A percentile compares a stretch with the other conserved stretches of the same genome.
phyloP scores from a whole-genome alignment of 2,888 invertebrate genomes.

The Drosophila koepferae region DNA sequence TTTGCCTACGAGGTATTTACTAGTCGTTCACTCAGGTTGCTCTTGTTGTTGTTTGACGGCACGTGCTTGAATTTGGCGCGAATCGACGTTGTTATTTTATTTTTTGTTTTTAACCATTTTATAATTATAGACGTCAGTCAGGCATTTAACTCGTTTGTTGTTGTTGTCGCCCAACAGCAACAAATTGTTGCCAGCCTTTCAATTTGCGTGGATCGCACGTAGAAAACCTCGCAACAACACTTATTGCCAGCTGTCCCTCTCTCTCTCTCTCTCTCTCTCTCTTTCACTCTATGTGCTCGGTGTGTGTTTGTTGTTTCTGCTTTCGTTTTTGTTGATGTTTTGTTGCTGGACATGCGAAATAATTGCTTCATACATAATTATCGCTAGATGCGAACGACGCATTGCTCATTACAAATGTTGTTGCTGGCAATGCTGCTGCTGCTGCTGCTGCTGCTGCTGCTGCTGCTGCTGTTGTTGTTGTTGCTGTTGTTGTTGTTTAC shows the following conservation, averaged over 20 bases:
- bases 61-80: constrained; percentile 65
- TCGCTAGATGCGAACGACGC: constrained; percentile 42
- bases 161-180: constrained; percentile 40
- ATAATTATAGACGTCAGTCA: constrained; percentile 80
- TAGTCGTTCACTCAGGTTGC: not conserved
- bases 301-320: constrained; percentile 26
- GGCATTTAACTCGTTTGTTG: constrained; percentile 76
- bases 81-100: constrained; percentile 49
- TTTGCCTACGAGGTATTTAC: not conserved
- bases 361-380: constrained; percentile 80
- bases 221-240: constrained; percentile 27
- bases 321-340: constrained; percentile 48
- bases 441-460: not conserved
- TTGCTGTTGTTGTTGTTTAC: constrained; percentile 16
- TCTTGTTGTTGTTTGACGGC: constrained; percentile 17
- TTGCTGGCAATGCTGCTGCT: constrained; percentile 12
- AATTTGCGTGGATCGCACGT: constrained; percentile 74
- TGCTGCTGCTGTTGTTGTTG: constrained; percentile 6
- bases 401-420: constrained; percentile 27
- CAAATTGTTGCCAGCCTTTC: constrained; percentile 66
- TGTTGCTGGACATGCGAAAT: constrained; percentile 73
- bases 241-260: constrained; percentile 28
- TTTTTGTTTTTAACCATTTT: constrained; percentile 57
- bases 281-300: not conserved
- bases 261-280: too few relatives aligned